Conservation (phyloP, 2,888 invertebrate genomes). For the Nebria salina region DNA sequence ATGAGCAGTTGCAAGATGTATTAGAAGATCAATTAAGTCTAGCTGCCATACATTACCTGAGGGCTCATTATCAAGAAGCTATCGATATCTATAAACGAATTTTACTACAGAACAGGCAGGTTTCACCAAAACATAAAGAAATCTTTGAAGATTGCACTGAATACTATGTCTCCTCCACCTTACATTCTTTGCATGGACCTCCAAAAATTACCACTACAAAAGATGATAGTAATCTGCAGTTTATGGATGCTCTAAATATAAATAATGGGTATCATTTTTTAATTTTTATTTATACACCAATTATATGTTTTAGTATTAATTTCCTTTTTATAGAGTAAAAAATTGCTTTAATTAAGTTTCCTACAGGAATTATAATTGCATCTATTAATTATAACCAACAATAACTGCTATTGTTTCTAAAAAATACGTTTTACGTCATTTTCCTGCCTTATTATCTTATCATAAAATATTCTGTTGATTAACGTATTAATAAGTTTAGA, state of each 20-base stretch:
- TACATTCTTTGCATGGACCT: constrained; percentile 25
- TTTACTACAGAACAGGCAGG: constrained; percentile 87
- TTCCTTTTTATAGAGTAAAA: no score
- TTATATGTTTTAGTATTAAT: not conserved
- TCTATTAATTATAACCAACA: no score
- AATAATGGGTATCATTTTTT: constrained; percentile 23
- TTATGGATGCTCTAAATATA: constrained; percentile 29
- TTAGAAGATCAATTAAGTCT: constrained; percentile 95
- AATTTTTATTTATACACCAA: constrained; percentile 14
- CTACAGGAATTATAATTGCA: no score
- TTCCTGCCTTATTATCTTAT: no score
- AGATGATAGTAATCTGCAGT: constrained; percentile 19
- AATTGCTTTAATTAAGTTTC: no score
- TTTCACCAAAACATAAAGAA: constrained; percentile 12
- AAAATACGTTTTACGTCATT: no score
- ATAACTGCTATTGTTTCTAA: no score
- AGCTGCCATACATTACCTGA: constrained; percentile 94
- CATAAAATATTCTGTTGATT: no score
- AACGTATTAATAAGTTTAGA: no score
- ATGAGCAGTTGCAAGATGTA: constrained; percentile 85
- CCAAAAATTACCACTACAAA: constrained; percentile 2
- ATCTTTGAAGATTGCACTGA: constrained; percentile 17
- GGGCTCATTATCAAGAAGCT: constrained; percentile 98
- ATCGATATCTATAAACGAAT: constrained; percentile 97
- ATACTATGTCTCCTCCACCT: constrained; percentile 37